Evolutionary conservation across 2,888 invertebrate genomes (phyloP).

Genomic region (Thera obeliscata): DNA sequence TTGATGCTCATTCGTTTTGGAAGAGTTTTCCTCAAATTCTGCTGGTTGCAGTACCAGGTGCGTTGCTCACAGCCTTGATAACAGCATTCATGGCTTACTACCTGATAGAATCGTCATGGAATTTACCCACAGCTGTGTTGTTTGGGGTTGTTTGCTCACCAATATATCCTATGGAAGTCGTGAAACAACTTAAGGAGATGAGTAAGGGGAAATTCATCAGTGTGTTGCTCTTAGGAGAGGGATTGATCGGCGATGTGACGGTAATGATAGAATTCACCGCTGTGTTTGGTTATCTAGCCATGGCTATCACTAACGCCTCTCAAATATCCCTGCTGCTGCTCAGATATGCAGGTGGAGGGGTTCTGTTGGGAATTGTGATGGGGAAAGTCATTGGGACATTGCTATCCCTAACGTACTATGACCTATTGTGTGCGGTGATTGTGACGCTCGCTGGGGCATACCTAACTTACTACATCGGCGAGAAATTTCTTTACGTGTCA

Average conservation of each 20-base stretch:
- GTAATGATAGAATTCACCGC: conserved; percentile 74
- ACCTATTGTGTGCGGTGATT: conserved; percentile 66
- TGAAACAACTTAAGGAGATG: conserved; percentile 66
- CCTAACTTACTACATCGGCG: conserved; percentile 73
- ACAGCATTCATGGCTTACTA: conserved; percentile 70
- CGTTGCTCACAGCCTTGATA: conserved; percentile 64
- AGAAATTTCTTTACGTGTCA: conserved; percentile 75
- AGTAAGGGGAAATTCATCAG: conserved; percentile 73
- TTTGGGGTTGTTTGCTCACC: conserved; percentile 74
- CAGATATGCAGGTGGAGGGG: conserved; percentile 69
- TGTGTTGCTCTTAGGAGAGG: conserved; percentile 71
- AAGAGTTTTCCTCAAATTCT: conserved; percentile 70
- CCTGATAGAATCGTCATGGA: conserved; percentile 69
- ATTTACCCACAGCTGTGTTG: conserved; percentile 62
- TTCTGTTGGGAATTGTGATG: conserved; percentile 68
- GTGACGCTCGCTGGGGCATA: conserved; percentile 70
- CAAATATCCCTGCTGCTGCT: conserved; percentile 67
- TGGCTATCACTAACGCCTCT: conserved; percentile 60
- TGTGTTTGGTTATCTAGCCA: conserved; percentile 64
- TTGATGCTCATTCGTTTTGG: conserved; percentile 75
- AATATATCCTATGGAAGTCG: conserved; percentile 74
- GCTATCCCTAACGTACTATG: conserved; percentile 69
- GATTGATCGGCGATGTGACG: conserved; percentile 71
- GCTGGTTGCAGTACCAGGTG: conserved; percentile 68
- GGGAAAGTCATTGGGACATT: conserved; percentile 66